Evolutionary conservation across 2,113 vertebrate species (phyloP), one percentile per base, ranked within the genome.

Genomic region (Etheostoma cragini): DNA sequence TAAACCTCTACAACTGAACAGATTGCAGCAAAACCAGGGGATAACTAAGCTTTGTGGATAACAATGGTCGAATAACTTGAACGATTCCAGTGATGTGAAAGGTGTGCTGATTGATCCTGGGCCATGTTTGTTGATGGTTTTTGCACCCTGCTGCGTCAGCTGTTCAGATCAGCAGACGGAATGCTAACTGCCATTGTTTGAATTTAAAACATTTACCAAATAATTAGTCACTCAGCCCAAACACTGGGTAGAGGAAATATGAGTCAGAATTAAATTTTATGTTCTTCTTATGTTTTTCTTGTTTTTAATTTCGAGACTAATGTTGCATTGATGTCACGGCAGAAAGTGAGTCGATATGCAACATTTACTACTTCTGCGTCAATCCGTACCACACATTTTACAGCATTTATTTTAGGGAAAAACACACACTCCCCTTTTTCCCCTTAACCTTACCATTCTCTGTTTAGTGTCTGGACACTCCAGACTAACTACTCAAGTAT

Each of bases 191-290:
- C 26, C 8, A 19, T 58, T 60, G 35, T 75, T 58, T 45, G 53
- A 19, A 35, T 66, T 61, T 26, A 42, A 56, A 64, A 71, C 50
- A 54, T 78, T 35, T 47, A 65, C 21, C 17, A 71, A 66, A 35
- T 45, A 63, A 62, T 75, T 65, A 58, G 64, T 49, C 58, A 33
- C 12, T 22, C 52, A 49, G 50, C 5, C 21, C 45, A 66, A 52
- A 72, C 21, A 50, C n/a, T 7, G 14, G 6, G 22, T n/a, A 14
- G 42, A 57, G n/a, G 64, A 38, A 67, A 78, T 30, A 33, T 19
- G n/a, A 33, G 76, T 56, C 13, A 0, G 17, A n/a, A 30, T 10
- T 53, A 38, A 17, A 16, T 42, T 66, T 30, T 15, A 33, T 30
- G 33, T 30, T 30, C 30, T 30, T 30, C 26, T 30, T 30, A 30